Conservation (phyloP, 37 sponge, comb jelly and placozoan genomes). For the Bolinopsis microptera region DNA sequence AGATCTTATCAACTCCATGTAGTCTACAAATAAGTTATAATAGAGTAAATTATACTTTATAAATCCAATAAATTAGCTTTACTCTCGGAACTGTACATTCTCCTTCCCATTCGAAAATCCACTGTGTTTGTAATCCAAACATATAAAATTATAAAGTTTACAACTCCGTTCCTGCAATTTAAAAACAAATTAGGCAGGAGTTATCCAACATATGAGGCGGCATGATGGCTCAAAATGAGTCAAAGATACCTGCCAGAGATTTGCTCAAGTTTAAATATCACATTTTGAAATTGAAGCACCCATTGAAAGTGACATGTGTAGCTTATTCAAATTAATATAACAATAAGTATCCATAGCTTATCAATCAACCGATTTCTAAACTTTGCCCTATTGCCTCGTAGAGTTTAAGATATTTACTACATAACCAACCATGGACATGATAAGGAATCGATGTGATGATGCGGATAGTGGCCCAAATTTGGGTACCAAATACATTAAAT, state of each 20-base stretch:
- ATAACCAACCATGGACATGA: too few relatives aligned
- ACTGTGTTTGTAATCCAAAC: not conserved
- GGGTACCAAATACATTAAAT: not conserved
- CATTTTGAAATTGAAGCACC: not conserved
- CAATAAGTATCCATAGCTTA: not conserved
- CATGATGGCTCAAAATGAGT: not conserved
- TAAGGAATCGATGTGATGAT: too few relatives aligned
- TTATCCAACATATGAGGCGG: not conserved
- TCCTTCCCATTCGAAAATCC: slow-evolving; percentile 5
- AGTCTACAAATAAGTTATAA: not conserved
- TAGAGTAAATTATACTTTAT: not conserved
- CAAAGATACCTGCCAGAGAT: not conserved
- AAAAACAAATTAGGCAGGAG: not conserved
- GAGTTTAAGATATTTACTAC: too few relatives aligned
- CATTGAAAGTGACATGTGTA: not conserved
- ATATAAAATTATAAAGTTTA: slow-evolving; percentile 42
- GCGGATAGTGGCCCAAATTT: too few relatives aligned
- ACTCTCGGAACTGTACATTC: not conserved
- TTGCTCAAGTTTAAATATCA: not conserved
- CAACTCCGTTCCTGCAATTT: slow-evolving; percentile 7
- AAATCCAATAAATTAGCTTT: slow-evolving; percentile 40
- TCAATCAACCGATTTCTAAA: not conserved
- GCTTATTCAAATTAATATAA: not conserved
- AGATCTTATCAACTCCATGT: not conserved
- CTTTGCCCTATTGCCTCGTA: not conserved